A percentile compares a stretch with the other conserved stretches of the same genome.
These are phyloP conservation scores for Ceriagrion tenellum DNA, from an alignment of 2,888 invertebrate species.

Conservation along the genomic window DNA sequence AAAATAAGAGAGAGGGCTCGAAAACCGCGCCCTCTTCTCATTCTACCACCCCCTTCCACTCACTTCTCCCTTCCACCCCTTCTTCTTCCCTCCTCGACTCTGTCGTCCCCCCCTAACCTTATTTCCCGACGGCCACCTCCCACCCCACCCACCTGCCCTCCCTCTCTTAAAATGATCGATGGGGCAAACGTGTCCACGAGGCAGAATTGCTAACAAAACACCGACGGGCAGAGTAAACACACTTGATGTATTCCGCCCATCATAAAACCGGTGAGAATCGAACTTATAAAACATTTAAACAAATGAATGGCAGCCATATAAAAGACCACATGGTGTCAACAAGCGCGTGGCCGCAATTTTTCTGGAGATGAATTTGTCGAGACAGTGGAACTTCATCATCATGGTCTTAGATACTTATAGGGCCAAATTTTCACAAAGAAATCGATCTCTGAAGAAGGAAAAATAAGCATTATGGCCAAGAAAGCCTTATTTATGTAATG, in stretches of 20 bases:
- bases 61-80: background rate
- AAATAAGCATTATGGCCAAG: too few relatives aligned
- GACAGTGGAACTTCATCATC: too few relatives aligned
- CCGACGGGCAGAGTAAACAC: background rate
- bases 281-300: slow-evolving; percentile 9
- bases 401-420: too few relatives aligned
- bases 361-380: too few relatives aligned
- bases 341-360: too few relatives aligned
- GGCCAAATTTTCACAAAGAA: too few relatives aligned
- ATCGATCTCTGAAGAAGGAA: too few relatives aligned
- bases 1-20: background rate
- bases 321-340: background rate
- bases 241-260: slow-evolving; percentile 10
- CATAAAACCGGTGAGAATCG: background rate
- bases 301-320: background rate
- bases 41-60: background rate
- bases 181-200: background rate
- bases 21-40: background rate
- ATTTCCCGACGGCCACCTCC: background rate
- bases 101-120: background rate
- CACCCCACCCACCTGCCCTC: background rate
- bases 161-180: background rate
- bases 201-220: background rate
- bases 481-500: too few relatives aligned
- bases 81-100: background rate